A percentile compares a stretch with the other conserved stretches of the same genome.
phyloP scores from a whole-genome alignment of 2,113 vertebrate species.

The Lophura nycthemera region DNA sequence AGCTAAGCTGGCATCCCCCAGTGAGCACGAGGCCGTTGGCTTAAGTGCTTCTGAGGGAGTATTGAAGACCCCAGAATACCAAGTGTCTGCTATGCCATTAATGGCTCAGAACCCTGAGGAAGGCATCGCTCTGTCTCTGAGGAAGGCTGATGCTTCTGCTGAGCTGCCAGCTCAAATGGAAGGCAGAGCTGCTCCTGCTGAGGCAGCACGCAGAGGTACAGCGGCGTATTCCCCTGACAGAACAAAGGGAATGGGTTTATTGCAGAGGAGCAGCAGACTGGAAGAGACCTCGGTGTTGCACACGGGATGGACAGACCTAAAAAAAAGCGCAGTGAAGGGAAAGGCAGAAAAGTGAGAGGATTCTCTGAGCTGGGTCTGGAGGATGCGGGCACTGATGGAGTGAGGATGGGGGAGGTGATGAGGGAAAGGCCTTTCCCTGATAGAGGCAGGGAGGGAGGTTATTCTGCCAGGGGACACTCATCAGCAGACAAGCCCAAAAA shows the following conservation, averaged over 20 bases:
- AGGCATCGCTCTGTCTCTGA: neutral
- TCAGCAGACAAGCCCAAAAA: conserved; percentile 52
- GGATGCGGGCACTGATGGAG: neutral
- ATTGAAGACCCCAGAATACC: accelerated
- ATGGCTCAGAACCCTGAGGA: neutral
- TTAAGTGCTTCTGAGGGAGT: neutral
- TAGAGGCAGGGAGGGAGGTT: neutral
- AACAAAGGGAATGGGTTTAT: neutral
- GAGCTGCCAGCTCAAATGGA: neutral
- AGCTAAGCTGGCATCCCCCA: neutral
- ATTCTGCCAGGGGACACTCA: neutral
- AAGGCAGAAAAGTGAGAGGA: conserved; percentile 37
- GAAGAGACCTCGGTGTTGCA: neutral
- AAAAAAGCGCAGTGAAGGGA: conserved; percentile 64
- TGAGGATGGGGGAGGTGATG: neutral
- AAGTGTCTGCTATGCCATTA: neutral
- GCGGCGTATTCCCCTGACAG: neutral
- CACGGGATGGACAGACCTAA: conserved; percentile 9
- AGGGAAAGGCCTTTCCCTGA: neutral
- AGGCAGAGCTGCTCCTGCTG: accelerated
- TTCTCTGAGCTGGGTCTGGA: neutral
- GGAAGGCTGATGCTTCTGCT: neutral
- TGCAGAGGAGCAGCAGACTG: neutral
- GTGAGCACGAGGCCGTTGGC: neutral
- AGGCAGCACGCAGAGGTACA: neutral